Base-by-base conservation (phyloP, 2,888 invertebrate genomes). In the Heliconius sara region DNA sequence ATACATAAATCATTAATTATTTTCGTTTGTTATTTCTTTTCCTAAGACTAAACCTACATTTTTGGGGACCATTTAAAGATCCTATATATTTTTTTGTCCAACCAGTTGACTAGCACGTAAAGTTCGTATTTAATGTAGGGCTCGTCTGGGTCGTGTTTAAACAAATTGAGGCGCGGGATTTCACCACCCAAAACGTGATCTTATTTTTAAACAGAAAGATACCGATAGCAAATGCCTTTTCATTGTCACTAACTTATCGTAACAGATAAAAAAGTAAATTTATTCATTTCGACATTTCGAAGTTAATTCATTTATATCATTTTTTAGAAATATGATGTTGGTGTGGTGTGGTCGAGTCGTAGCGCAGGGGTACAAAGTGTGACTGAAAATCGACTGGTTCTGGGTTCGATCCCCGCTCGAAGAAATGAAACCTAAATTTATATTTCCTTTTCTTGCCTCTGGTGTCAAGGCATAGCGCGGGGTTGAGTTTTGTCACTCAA, bases 91-190 rank as follows among this genome's bases (percentile, higher is more conserved):
- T 39, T 39, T 22, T 34, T 34, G 22, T 30, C 66, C 16, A 30
- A 66, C 19, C 19, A 19, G 19, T 60, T n/a, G 19, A 9, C 7
- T 10, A 39, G n/a, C 34, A 39, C 22, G 34, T 68, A 39, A 68
- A 12, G 34, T 68, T 39, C 22, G 34, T 22, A 68, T 34, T 39
- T 22, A 68, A 68, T 68, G 34, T 39, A 39, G 12, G 67, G 19
- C 30, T n/a, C 16, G 22, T 67, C 10, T 34, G 67, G 34, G 67
- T 30, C 34, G 4, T 67, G 34, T 30, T 22, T 67, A 67, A 67
- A 67, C 30, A 67, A 67, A 65, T 65, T 27, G 65, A 65, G 16
- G 65, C 65, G 12, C 16, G 25, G 65, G 65, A 65, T 65, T 65
- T 65, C 27, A 13, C 65, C 63, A 27, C 27, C 65, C 65, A 27